phyloP scores from a whole-genome alignment of 2,797 vertebrate genomes.

The Manis javanica region DNA sequence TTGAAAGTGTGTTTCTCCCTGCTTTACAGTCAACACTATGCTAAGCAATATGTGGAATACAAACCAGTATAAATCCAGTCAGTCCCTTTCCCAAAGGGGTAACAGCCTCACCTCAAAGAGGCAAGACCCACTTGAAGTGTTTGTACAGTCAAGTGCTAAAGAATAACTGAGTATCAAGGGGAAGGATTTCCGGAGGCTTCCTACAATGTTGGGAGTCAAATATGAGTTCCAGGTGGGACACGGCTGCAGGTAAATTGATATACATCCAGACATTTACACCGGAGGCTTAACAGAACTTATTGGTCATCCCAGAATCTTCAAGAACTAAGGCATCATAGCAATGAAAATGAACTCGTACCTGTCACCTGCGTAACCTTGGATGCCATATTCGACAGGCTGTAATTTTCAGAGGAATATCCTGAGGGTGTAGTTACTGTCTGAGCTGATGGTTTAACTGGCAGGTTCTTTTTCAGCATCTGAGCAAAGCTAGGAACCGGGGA shows the following conservation, averaged over 20 bases:
- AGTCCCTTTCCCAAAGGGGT: not conserved
- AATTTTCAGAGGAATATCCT: not conserved
- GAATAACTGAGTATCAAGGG: not conserved
- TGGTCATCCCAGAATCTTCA: not conserved
- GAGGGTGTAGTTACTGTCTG: not conserved
- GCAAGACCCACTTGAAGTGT: not conserved
- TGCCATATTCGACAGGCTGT: not conserved
- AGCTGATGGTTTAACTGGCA: not conserved
- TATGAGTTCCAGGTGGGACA: not conserved
- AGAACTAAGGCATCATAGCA: not conserved
- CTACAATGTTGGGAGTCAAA: not conserved
- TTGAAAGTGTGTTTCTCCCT: not conserved
- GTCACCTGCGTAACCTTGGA: constrained; percentile 62
- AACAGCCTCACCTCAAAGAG: not conserved
- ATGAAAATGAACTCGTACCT: constrained; percentile 75
- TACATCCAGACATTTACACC: not conserved
- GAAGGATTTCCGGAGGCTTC: not conserved
- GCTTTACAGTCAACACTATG: not conserved
- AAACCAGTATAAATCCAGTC: not conserved
- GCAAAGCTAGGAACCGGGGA: constrained; percentile 79
- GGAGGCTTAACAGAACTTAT: not conserved
- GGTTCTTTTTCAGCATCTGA: constrained; percentile 79
- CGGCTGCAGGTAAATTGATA: not conserved
- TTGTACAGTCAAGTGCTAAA: not conserved
- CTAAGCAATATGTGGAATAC: not conserved